phyloP scores from a whole-genome alignment of 2,888 invertebrate species.

The Onthophagus sagittarius region DNA sequence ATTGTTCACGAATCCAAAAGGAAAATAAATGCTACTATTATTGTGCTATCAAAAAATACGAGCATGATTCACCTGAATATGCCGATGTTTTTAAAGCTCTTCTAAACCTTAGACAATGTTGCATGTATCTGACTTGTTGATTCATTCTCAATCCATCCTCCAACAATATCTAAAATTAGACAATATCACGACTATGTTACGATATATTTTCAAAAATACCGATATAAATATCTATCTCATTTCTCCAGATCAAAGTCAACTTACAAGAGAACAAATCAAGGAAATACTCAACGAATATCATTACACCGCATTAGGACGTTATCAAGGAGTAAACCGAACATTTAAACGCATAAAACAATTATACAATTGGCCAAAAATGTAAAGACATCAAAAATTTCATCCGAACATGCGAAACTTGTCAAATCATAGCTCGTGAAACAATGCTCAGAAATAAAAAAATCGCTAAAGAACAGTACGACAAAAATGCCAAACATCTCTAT shows the following conservation, averaged over 20 bases:
- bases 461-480: background rate
- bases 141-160: no score
- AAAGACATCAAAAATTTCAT: background rate
- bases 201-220: no score
- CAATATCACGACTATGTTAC: no score
- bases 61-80: no score
- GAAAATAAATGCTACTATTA: no score
- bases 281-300: background rate
- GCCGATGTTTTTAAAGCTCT: no score
- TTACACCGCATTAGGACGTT: background rate
- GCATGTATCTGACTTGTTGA: no score
- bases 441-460: conserved; percentile 19
- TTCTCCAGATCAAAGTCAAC: no score
- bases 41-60: no score
- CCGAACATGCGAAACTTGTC: background rate
- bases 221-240: no score
- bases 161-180: no score
- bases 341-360: background rate
- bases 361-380: background rate
- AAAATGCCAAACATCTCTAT: background rate
- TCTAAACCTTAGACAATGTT: no score
- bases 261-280: background rate
- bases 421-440: conserved; percentile 27
- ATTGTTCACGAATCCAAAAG: conserved; percentile 25
- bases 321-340: background rate